phyloP scores from a whole-genome alignment of 2,888 invertebrate species.

The Portevinia maculata region DNA sequence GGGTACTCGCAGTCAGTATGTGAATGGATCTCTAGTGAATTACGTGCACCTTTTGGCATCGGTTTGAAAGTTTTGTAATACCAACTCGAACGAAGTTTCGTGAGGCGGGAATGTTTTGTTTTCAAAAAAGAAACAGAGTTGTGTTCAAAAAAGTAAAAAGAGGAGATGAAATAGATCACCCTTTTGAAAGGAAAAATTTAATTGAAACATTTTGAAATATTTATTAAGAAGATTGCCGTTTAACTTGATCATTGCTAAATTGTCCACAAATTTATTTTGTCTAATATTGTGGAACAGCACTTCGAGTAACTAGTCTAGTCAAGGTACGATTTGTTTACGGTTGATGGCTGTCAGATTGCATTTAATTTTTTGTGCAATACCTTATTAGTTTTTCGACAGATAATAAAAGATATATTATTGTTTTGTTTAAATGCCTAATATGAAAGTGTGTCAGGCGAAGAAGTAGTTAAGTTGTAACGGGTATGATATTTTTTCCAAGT shows the following conservation, averaged over 20 bases:
- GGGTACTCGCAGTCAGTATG: constrained; percentile 62
- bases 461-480: too few species aligned
- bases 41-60: constrained; percentile 34
- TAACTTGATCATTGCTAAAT: not conserved
- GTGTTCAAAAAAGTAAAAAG: constrained; percentile 38
- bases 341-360: constrained; percentile 25
- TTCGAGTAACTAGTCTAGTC: constrained; percentile 15
- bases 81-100: constrained; percentile 10
- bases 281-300: constrained; percentile 12
- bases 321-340: constrained; percentile 50
- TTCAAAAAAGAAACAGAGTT: constrained; percentile 30
- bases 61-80: constrained; percentile 48
- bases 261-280: constrained; percentile 12
- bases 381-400: not conserved
- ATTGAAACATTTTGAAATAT: constrained; percentile 36
- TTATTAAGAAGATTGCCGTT: not conserved
- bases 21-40: constrained; percentile 68
- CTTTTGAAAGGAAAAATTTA: constrained; percentile 8
- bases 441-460: not conserved
- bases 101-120: constrained; percentile 36
- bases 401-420: not conserved
- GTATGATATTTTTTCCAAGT: too few species aligned
- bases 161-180: constrained; percentile 15
- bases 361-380: not conserved
- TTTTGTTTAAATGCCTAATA: not conserved